A percentile compares a stretch with the other conserved stretches of the same genome.
These are phyloP conservation scores for Hemiprocne comata DNA, from an alignment of 2,113 vertebrate species.

Conservation along the genomic window DNA sequence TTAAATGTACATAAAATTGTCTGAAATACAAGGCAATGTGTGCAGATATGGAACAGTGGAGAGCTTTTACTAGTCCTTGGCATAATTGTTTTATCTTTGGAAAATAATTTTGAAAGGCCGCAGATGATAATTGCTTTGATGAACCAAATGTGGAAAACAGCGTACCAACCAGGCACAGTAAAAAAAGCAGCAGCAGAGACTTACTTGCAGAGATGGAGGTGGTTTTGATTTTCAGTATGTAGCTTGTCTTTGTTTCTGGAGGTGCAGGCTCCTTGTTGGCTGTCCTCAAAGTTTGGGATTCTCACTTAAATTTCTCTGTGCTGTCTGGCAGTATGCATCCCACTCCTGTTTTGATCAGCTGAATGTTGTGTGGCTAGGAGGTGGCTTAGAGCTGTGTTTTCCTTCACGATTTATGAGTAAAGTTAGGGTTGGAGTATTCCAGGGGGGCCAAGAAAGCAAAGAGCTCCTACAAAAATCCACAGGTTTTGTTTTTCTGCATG, in stretches of 20 bases:
- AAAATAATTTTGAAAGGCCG: constrained; percentile 68
- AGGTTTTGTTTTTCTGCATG: not conserved
- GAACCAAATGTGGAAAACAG: constrained; percentile 58
- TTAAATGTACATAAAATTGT: constrained; percentile 79
- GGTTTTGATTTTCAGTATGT: not conserved
- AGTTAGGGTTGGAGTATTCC: not conserved
- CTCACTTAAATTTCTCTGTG: not conserved
- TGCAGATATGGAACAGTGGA: constrained; percentile 70
- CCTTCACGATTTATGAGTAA: constrained; percentile 16
- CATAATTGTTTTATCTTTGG: constrained; percentile 65
- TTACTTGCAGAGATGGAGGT: not conserved
- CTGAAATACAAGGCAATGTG: constrained; percentile 75
- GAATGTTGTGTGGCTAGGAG: not conserved
- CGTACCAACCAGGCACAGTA: not conserved
- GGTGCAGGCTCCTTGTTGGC: not conserved
- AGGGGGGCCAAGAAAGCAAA: not conserved
- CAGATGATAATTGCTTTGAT: constrained; percentile 71
- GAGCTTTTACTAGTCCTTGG: constrained; percentile 65
- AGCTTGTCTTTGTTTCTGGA: not conserved
- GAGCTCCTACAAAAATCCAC: not conserved
- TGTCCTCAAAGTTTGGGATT: not conserved
- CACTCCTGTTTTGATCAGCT: not conserved
- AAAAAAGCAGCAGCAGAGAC: not conserved
- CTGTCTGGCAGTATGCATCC: not conserved
- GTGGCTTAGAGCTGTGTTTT: constrained; percentile 26